Base-by-base conservation (phyloP, 2,888 invertebrate species). In the Chironomus tentans region DNA sequence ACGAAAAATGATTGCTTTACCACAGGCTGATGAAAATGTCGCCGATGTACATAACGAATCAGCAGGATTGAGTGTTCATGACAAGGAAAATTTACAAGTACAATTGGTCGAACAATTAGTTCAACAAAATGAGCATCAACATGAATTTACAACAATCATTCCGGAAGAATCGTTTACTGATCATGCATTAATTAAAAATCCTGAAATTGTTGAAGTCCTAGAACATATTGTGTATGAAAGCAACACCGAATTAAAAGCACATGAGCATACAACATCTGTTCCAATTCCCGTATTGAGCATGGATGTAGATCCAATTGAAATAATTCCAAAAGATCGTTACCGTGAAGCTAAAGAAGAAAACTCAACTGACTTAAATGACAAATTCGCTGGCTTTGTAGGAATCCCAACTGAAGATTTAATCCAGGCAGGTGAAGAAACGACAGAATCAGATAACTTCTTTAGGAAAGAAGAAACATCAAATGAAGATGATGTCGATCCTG, bases 301-400 rank as follows among this genome's bases (percentile, higher is more conserved):
- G 13, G 62, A 62, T 18, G 13, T 72, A n/a, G 72, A 72, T 62
- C 72, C 72, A n/a, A 72, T 72, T 61, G 70, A 70, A 70, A 70
- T 70, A 7, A 47, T 70, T 13, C 70, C 70, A 48, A 70, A 70
- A 47, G 70, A 70, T 21, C 47, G 70, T 18, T 48, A 70, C 48
- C 47, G 48, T 48, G 15, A 47, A 18, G n/a, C 47, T 0, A 47
- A 21, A 4, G 48, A 24, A 4, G 70, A 70, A 21, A 38, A 22
- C 0, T 7, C 50, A 7, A 61, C 61, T 38, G 28, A 28, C 7
- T 28, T 13, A 6, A 61, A 61, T 38, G 72, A 72, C n/a, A 70
- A 70, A 48, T 70, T 70, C 22, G 70, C 21, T 12, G 70, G 70
- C 1, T 70, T 70, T 48, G 21, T 47, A 1, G 68, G 46, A 28